Base-by-base conservation (phyloP, 2,113 vertebrate genomes). In the Phylloscopus trochilus region DNA sequence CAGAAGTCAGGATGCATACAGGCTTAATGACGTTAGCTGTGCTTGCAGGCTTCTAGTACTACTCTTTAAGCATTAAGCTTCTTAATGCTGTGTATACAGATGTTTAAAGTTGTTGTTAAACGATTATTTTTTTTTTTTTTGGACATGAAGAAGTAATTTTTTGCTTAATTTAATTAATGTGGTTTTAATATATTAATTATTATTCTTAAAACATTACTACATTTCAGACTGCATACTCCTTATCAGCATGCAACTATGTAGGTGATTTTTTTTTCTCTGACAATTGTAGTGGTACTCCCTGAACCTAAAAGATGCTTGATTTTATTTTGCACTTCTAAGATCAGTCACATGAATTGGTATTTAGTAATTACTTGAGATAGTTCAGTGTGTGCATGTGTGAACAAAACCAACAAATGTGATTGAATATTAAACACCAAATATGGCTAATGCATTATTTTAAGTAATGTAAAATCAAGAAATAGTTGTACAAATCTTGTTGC, bases 61-160 rank as follows among this genome's bases (percentile, higher is more conserved):
- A 56, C 23, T 75, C 81, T 3, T n/a, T n/a, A n/a, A n/a, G n/a
- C n/a, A n/a, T n/a, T 86, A 87, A 93, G 63, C 91, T 86, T 81
- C 82, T 93, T 95, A 87, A 24, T 81, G 63, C 78, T 81, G 79
- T 56, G 39, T 75, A 26, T 87, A 55, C 68, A 88, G 84, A 87
- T 90, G 70, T 84, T 92, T 82, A 78, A 85, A 91, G 82, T 88
- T 90, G 78, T 60, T 74, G 89, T 93, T 83, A 60, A 77, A 41
- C 60, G 76, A 3, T 20, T n/a, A n/a, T n/a, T 56, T 76, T 55
- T 23, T 74, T 70, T 69, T 44, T 39, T 74, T 72, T 64, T 70
- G 0, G 15, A 51, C 37, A 11, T 3, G 1, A 24, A 49, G 22
- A 74, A 62, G 21, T 70, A 64, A 44, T 60, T 74, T 5, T 44